phyloP scores from a whole-genome alignment of 2,113 vertebrate species.

The Procavia capensis region DNA sequence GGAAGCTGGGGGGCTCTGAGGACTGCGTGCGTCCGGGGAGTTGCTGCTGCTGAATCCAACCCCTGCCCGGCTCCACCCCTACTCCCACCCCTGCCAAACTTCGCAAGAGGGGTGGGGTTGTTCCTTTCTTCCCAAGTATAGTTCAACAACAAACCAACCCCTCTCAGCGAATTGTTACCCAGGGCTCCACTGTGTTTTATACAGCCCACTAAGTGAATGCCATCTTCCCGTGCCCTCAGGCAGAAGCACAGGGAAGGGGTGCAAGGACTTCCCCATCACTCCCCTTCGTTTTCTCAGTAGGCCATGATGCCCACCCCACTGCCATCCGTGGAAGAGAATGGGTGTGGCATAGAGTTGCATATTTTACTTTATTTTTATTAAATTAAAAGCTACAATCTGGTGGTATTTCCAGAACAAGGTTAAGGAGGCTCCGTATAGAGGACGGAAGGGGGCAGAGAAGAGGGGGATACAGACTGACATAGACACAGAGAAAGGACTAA shows the following conservation, averaged over 20 bases:
- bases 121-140: constrained; percentile 26
- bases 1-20: constrained; percentile 75
- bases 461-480: constrained; percentile 65
- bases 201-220: background rate
- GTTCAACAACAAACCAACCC: constrained; percentile 51
- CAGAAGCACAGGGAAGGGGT: background rate
- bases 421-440: constrained; percentile 74
- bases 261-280: background rate
- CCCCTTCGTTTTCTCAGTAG: background rate
- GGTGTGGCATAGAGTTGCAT: constrained; percentile 78
- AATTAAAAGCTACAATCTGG: constrained; percentile 83
- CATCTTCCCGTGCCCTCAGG: background rate
- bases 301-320: background rate
- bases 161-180: background rate
- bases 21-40: constrained; percentile 77
- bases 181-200: background rate
- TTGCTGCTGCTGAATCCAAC: constrained; percentile 75
- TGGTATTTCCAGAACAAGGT: constrained; percentile 74
- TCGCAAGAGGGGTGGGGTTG: constrained; percentile 61
- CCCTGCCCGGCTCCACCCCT: constrained; percentile 77
- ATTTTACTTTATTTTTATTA: constrained; percentile 84
- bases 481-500: constrained; percentile 68
- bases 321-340: background rate
- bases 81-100: constrained; percentile 79
- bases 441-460: constrained; percentile 69